phyloP scores from a whole-genome alignment of 1,140 invertebrate species.

The Globodera ellingtonae region DNA sequence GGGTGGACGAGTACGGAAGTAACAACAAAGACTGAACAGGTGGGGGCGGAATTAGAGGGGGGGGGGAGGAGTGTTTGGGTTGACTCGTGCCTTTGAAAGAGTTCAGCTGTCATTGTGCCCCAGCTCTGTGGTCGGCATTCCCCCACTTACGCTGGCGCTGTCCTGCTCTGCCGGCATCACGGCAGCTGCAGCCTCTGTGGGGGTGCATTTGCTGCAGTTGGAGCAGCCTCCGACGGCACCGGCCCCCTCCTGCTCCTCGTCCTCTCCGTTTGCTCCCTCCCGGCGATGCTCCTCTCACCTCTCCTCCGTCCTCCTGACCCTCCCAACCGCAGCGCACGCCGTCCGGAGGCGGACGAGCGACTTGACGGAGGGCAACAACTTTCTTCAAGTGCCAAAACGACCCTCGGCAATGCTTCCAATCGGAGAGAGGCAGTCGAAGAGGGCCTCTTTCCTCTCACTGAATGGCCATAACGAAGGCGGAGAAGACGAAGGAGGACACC shows the following conservation, averaged over 20 bases:
- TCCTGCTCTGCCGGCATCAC: slow-evolving; percentile 29
- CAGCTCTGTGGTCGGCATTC: slow-evolving; percentile 10
- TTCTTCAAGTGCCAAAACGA: slow-evolving; percentile 16
- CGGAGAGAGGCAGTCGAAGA: background rate
- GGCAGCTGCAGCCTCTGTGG: slow-evolving; percentile 22
- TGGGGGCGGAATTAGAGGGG: background rate
- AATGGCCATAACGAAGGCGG: background rate
- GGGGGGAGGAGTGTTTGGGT: too few species aligned
- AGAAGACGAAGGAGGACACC: background rate
- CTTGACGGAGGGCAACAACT: background rate
- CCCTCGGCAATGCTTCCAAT: background rate
- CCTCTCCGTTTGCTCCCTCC: background rate
- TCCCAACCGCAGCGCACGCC: background rate
- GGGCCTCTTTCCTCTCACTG: slow-evolving; percentile 15
- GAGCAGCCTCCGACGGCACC: background rate
- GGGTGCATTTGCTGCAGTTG: slow-evolving; percentile 16
- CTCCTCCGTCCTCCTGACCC: background rate
- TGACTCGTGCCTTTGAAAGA: background rate
- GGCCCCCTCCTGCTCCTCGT: background rate
- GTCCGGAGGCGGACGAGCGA: background rate
- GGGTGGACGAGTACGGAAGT: background rate
- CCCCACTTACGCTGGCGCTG: slow-evolving; percentile 16
- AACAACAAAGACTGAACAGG: slow-evolving; percentile 23
- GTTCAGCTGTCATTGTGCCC: slow-evolving; percentile 14
- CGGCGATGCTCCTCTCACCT: background rate